phyloP scores from a whole-genome alignment of 2,113 vertebrate species.

The Pelecanoides urinatrix region DNA sequence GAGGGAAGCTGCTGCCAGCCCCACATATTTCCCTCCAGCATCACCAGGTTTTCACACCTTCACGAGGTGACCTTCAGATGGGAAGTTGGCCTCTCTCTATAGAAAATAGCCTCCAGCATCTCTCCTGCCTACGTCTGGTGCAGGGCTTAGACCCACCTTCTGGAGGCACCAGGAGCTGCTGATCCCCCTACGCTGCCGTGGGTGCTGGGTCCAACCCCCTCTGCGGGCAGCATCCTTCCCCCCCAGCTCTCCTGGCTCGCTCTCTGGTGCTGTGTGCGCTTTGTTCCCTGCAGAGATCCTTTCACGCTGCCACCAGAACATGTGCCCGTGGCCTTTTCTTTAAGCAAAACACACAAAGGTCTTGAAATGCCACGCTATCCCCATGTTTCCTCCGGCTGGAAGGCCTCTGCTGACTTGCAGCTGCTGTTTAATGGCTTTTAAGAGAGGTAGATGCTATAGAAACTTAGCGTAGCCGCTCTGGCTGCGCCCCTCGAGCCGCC shows the following conservation, averaged over 20 bases:
- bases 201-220: neutral
- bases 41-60: neutral
- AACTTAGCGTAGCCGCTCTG: neutral
- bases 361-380: neutral
- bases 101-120: neutral
- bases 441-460: neutral
- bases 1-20: neutral
- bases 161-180: neutral
- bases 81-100: neutral
- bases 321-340: neutral
- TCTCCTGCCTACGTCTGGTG: neutral
- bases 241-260: neutral
- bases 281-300: slow-evolving; percentile 15
- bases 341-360: slow-evolving; percentile 2
- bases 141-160: neutral
- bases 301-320: neutral
- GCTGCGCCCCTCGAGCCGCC: neutral
- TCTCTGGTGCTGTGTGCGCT: neutral
- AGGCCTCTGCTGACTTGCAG: neutral
- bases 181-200: neutral
- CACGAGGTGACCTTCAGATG: neutral
- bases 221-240: neutral
- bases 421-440: neutral
- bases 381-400: neutral
- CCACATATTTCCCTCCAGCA: neutral